A percentile compares a stretch with the other conserved stretches of the same genome.
phyloP scores from a whole-genome alignment of 2,113 vertebrate genomes.

The Tachuris rubrigastra region DNA sequence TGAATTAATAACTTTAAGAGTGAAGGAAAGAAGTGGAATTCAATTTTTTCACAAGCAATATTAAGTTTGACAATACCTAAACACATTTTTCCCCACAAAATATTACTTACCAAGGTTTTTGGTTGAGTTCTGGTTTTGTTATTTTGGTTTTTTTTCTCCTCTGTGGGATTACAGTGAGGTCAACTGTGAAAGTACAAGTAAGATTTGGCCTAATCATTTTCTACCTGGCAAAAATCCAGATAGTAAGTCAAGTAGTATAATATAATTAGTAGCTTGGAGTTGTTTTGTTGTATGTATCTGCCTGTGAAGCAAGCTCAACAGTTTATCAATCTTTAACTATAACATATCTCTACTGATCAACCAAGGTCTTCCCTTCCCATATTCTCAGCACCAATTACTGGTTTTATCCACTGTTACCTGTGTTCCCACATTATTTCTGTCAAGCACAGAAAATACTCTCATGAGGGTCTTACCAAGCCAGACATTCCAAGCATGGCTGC shows the following conservation, averaged over 20 bases:
- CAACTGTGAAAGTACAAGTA: conserved; percentile 45
- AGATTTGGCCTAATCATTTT: conserved; percentile 26
- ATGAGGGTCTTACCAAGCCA: not conserved
- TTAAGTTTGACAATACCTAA: not conserved
- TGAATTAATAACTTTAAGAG: not conserved
- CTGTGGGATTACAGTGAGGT: conserved; percentile 24
- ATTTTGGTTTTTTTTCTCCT: not conserved
- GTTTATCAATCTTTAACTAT: not conserved
- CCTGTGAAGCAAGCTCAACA: not conserved
- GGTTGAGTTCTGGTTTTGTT: not conserved
- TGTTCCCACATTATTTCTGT: not conserved
- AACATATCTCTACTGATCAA: conserved; percentile 24
- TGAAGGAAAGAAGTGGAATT: not conserved
- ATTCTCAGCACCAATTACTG: not conserved
- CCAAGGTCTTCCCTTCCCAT: not conserved
- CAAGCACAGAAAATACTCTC: not conserved
- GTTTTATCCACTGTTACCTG: not conserved
- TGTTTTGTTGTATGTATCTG: not conserved
- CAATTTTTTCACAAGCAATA: not conserved
- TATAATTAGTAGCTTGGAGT: not conserved
- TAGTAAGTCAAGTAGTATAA: not conserved
- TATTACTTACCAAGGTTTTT: not conserved
- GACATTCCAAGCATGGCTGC: not conserved
- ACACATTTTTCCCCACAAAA: not conserved
- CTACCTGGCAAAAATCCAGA: conserved; percentile 27